These are phyloP conservation scores for Macaria liturata DNA, from an alignment of 2,888 invertebrate species.

Conservation along the genomic window DNA sequence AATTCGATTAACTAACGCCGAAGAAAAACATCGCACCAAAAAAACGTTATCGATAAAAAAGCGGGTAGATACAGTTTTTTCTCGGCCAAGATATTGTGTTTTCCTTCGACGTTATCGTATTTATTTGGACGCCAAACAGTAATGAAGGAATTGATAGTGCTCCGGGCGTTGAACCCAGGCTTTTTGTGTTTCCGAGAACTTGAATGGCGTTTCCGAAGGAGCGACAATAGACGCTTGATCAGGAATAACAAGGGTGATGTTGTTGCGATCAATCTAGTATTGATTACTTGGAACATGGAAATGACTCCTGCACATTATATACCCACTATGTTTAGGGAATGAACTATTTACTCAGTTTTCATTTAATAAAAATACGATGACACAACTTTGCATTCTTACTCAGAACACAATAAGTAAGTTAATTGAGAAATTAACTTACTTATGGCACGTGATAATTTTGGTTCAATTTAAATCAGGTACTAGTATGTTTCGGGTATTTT, in stretches of 20 bases:
- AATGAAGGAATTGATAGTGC: slow-evolving; percentile 39
- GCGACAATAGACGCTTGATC: slow-evolving; percentile 26
- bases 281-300: no score
- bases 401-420: no score
- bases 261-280: no score
- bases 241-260: slow-evolving; percentile 21
- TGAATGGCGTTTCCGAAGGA: slow-evolving; percentile 11
- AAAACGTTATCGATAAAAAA: slow-evolving; percentile 64
- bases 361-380: no score
- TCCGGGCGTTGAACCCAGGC: slow-evolving; percentile 39
- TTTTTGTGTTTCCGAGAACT: slow-evolving; percentile 35
- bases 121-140: slow-evolving; percentile 54
- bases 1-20: slow-evolving; percentile 66
- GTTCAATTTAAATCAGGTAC: no score
- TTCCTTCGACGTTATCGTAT: slow-evolving; percentile 68
- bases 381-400: no score
- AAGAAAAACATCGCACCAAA: slow-evolving; percentile 67
- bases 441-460: no score
- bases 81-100: slow-evolving; percentile 67
- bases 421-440: no score
- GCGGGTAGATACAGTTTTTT: slow-evolving; percentile 57
- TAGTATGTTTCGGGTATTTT: no score
- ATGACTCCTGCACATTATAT: no score
- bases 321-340: no score
- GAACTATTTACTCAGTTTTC: no score